Base-by-base conservation (phyloP, 1,140 invertebrate species). In the Lanistes nyassanus region DNA sequence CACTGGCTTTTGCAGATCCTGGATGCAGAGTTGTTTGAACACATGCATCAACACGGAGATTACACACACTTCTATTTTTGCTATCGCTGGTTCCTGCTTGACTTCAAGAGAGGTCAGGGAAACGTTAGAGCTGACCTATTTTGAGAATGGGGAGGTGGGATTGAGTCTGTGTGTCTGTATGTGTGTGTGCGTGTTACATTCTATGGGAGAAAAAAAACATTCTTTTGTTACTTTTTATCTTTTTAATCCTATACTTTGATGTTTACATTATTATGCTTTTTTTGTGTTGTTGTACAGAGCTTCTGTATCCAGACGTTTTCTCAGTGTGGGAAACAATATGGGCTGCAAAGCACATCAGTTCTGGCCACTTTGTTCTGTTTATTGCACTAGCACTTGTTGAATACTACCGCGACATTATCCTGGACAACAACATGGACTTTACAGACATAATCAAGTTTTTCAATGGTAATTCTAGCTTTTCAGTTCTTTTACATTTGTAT, bases 371-470 rank as follows among this genome's bases (percentile, higher is more conserved):
- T 91, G 95, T 96, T 60, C 89, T 98, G 31, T 98, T 98, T 90
- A 92, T 98, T 77, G 97, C 96, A 0, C 91, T 98, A 53, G 95
- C 96, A 0, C 88, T 98, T 56, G 92, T 98, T 0, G 95, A 97
- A 89, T 95, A 95, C 76, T 98, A 98, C 88, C 89, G 97, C 68
- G 96, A 98, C 85, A 96, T 98, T 76, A 97, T 98, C 56, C 90
- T 98, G 51, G 94, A 95, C 75, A 98, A 98, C 89, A 93, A 94
- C 80, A 98, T 98, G 96, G 96, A 98, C 87, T 98, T 98, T 87
- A 98, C 97, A 0, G 97, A 98, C 89, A 97, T 98, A 80, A 98
- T 98, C 84, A 98, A 97, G 88, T 98, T 98, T 89, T 98, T 98
- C 86, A 98, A 98, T 90, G 96, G 96, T 97, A 89, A 90, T 89